Base-by-base conservation (phyloP, 2,797 vertebrate species). In the Borostomias antarcticus region DNA sequence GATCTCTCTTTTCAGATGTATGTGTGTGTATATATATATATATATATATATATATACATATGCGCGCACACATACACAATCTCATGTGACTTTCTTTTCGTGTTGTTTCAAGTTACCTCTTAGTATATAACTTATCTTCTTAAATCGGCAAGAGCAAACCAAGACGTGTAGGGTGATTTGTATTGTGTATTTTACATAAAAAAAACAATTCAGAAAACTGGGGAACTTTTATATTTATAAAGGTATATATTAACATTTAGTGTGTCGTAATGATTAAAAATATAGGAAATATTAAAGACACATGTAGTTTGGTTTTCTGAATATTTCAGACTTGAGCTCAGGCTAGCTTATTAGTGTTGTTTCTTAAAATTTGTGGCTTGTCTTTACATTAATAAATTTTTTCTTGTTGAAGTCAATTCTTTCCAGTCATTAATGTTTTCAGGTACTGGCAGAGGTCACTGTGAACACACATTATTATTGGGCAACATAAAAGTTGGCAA, bases 301-400 rank as follows among this genome's bases (percentile, higher is more conserved):
- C 95, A 95, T 96, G 95, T 99, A 99, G 97, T 97, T 98, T 90
- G 87, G 95, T 97, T 98, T 98, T 98, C 97, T 99, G 96, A 99
- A 99, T 98, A 99, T 99, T 99, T 99, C 97, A 99, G 97, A 98
- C 95, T 94, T 97, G 95, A 96, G 97, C 97, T 99, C 97, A 99
- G 96, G 97, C 97, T 99, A 99, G 97, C 94, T 98, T 98, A 95
- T 95, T 98, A 95, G 96, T 98, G 97, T 93, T 88, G 92, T 98
- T 98, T 96, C 96, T 96, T 96, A 98, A 95, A 94, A 95, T 95
- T 95, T 96, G 97, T 99, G 97, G 98, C 94, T 98, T 94, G 96
- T 99, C 96, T 98, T 98, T 96, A 95, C 96, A 96, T 96, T 94
- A 98, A 98, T 98, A 98, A 98, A 99, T 93, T 79, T 96, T 97